Percentiles rank a stretch among this genome's conserved stretches.
phyloP scores from a whole-genome alignment of 2,888 invertebrate genomes.

The Drosophila paramelanica region DNA sequence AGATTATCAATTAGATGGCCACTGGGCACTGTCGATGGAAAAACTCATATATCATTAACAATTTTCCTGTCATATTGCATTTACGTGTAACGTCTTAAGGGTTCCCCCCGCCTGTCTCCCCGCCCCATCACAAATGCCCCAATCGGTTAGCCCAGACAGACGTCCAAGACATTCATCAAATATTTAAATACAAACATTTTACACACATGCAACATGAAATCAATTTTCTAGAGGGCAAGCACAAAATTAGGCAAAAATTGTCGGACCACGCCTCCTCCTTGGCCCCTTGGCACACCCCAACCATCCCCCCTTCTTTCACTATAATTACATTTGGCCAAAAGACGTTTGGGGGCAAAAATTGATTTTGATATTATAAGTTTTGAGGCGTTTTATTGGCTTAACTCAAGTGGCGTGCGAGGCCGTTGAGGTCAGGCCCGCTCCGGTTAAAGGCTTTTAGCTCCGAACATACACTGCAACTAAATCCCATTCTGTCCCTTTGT shows the following conservation, averaged over 20 bases:
- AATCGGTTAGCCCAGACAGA: constrained; percentile 13
- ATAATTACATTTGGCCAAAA: constrained; percentile 40
- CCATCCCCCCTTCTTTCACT: background rate
- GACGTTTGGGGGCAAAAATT: constrained; percentile 51
- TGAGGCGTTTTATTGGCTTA: constrained; percentile 44
- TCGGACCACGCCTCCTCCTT: constrained; percentile 28
- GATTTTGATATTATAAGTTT: constrained; percentile 64
- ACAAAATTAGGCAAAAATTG: constrained; percentile 58
- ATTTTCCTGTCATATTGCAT: constrained; percentile 74
- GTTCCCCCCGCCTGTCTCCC: constrained; percentile 9
- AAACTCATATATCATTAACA: constrained; percentile 77
- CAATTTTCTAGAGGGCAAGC: constrained; percentile 33
- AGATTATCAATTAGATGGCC: constrained; percentile 71
- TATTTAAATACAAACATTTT: constrained; percentile 70
- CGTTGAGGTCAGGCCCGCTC: constrained; percentile 46
- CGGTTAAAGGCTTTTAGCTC: constrained; percentile 31
- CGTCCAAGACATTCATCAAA: constrained; percentile 60
- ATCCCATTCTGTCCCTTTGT: constrained; percentile 60
- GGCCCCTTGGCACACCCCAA: background rate
- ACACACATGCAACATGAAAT: constrained; percentile 62
- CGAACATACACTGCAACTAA: constrained; percentile 8
- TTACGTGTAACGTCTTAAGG: constrained; percentile 60
- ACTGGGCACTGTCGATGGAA: constrained; percentile 30
- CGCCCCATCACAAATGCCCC: constrained; percentile 18
- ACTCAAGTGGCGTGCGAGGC: constrained; percentile 37